phyloP scores from a whole-genome alignment of 1,140 invertebrate species.

The Latrodectus geometricus region DNA sequence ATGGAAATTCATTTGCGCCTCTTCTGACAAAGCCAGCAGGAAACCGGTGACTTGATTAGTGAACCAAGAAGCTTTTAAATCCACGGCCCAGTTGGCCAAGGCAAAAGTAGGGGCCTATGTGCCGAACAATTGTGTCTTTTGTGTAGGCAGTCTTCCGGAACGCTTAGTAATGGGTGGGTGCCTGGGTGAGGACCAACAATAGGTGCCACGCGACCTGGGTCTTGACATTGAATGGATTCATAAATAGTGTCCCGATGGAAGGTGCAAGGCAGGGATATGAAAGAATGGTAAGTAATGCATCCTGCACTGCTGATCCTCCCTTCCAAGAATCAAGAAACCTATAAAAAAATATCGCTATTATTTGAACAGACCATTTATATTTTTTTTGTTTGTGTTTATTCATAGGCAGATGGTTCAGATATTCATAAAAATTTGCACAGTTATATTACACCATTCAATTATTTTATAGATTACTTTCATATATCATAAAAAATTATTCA shows the following conservation, averaged over 20 bases:
- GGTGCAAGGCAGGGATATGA: background rate
- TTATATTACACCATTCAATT: too few species aligned
- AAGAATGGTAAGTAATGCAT: background rate
- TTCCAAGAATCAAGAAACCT: too few species aligned
- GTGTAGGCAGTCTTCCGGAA: conserved; percentile 31
- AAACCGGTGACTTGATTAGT: background rate
- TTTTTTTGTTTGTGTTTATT: too few species aligned
- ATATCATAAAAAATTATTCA: too few species aligned
- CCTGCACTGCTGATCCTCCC: too few species aligned
- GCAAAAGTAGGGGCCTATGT: background rate
- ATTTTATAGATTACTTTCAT: too few species aligned
- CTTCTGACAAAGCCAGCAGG: background rate
- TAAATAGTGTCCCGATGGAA: background rate
- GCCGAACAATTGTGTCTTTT: background rate
- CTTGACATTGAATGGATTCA: conserved; percentile 6
- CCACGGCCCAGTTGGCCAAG: background rate
- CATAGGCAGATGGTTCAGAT: too few species aligned
- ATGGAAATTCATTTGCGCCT: background rate
- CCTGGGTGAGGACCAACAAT: conserved; percentile 20
- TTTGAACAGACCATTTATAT: too few species aligned
- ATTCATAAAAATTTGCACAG: too few species aligned
- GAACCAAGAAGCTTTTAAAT: background rate
- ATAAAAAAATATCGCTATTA: too few species aligned
- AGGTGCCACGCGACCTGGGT: conserved; percentile 28
- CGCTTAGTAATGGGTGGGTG: conserved; percentile 21